Percentiles rank a stretch among this genome's conserved stretches.
Conservation (phyloP, 2,888 invertebrate species). For the Graphium colonna region DNA sequence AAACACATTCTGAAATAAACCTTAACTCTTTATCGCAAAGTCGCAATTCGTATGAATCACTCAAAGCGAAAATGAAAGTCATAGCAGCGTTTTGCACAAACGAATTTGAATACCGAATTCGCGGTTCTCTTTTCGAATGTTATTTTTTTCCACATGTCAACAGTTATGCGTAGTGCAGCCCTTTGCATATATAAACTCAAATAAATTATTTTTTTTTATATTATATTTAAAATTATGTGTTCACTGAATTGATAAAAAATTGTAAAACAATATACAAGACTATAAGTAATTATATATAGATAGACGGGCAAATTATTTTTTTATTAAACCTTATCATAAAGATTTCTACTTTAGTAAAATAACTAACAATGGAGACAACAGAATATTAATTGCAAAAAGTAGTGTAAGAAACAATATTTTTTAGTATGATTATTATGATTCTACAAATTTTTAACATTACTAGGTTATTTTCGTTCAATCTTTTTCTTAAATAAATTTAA, state of each 20-base stretch:
- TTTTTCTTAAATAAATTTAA: too few relatives aligned
- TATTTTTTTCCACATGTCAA: conserved; percentile 1
- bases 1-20: conserved; percentile 33
- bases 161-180: background rate
- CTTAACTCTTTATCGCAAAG: conserved; percentile 36
- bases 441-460: too few relatives aligned
- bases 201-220: background rate
- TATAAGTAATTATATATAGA: background rate
- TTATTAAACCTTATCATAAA: too few relatives aligned
- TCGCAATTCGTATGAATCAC: conserved; percentile 30
- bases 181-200: background rate
- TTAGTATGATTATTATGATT: too few relatives aligned
- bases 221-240: background rate
- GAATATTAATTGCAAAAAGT: too few relatives aligned
- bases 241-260: too few relatives aligned
- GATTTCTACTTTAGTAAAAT: too few relatives aligned
- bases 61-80: conserved; percentile 72
- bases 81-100: conserved; percentile 67
- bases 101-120: conserved; percentile 67
- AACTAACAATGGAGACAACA: too few relatives aligned
- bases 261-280: background rate
- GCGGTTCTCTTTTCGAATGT: conserved; percentile 24
- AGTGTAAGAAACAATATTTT: too few relatives aligned
- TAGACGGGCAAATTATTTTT: too few relatives aligned
- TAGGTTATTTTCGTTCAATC: too few relatives aligned